Evolutionary conservation across 37 sponge, comb jelly and placozoan genomes (phyloP), one percentile per base, ranked within the genome.

Genomic region (Hexactinellida sp.): DNA sequence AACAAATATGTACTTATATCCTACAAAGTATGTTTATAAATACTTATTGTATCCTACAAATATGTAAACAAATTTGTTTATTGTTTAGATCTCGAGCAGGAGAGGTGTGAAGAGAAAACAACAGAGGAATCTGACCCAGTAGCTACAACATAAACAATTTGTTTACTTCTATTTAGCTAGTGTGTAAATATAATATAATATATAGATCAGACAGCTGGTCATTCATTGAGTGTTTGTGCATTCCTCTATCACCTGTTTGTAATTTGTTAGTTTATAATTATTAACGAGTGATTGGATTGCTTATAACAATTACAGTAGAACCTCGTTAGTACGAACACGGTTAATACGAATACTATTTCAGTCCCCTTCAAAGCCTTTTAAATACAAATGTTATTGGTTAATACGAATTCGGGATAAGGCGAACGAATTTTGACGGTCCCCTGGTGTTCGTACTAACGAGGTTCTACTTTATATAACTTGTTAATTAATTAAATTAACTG

Each of bases 181-280:
- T 63, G 21, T 25, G 34, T 63, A 63, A 3, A 32, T 25, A 63
- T 63, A 63, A n/a, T 63, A 63, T 23, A 19, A 16, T 47, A 16
- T 47, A 47, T 63, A 63, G 76, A 63, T 63, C 76, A 63, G 76
- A 7, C 13, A 63, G 34, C 52, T 63, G 76, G 76, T 63, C 76
- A 28, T 63, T 63, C 25, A 63, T 63, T 63, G 76, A 63, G 76
- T 63, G 76, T 63, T 25, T 63, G 76, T 63, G 34, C 76, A 63
- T 63, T 63, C 76, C 25, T 63, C 3, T 25, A 63, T 63, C 30
- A 21, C 3, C 13, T 63, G 3, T 3, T 25, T 63, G 52, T 63
- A 63, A 3, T 63, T 25, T 21, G 13, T 41, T 16, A 41, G 5
- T 41, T 16, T 41, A 41, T 41, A 16, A 41, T 16, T 5, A 41